phyloP scores from a whole-genome alignment of 2,113 vertebrate species.

The Chunga burmeisteri region DNA sequence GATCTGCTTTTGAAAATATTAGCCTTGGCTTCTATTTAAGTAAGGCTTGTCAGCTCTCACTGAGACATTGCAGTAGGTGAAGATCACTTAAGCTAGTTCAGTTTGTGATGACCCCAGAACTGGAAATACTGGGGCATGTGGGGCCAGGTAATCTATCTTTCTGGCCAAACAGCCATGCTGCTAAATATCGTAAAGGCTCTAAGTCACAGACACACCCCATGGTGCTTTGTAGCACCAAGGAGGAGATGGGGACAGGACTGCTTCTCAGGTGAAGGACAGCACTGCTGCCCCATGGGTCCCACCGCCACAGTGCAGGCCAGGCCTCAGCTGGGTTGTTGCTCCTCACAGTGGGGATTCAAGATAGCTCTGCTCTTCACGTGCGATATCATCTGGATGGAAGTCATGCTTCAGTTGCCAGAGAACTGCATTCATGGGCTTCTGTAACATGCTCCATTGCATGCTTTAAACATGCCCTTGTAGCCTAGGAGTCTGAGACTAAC shows the following conservation, averaged over 20 bases:
- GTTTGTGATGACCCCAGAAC: background rate
- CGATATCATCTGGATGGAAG: background rate
- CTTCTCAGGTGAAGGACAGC: background rate
- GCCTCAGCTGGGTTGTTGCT: fast-evolving
- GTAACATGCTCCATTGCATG: background rate
- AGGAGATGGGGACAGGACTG: background rate
- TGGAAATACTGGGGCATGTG: background rate
- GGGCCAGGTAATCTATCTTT: background rate
- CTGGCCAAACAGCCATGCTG: background rate
- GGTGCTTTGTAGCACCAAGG: background rate
- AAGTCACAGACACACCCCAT: background rate
- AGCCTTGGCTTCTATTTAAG: background rate
- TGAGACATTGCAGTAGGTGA: background rate
- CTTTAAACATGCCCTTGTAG: background rate
- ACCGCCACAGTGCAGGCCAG: fast-evolving
- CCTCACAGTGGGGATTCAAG: background rate
- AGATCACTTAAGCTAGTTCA: background rate
- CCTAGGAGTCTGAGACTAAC: background rate
- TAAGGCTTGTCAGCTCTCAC: background rate
- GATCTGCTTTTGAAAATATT: background rate
- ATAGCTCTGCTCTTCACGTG: background rate
- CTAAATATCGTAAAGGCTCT: background rate
- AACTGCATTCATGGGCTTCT: background rate
- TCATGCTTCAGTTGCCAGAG: background rate
- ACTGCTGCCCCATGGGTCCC: background rate